Evolutionary conservation across 2,113 vertebrate genomes (phyloP), one percentile per base, ranked within the genome.

Genomic region (Trinectes maculatus): DNA sequence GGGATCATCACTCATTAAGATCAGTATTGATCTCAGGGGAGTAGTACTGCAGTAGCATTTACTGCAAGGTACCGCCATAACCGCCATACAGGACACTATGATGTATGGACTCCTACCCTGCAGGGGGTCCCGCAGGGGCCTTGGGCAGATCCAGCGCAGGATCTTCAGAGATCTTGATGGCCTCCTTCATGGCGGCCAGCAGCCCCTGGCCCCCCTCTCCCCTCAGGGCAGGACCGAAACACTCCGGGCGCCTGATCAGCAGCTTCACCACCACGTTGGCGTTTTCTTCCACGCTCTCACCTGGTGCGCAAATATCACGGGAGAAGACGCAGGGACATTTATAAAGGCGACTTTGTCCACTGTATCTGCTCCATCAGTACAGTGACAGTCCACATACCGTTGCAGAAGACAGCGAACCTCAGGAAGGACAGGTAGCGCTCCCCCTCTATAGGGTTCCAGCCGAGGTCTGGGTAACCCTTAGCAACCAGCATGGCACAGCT

Each of bases 371-470:
- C 1, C 2, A 2, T 44, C 52, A 15, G 28, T 8, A 9, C n/a
- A n/a, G n/a, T 16, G 11, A 19, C 26, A 25, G 44, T 25, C 0
- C 4, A 58, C 74, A 1, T 90, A 99, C 97, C 94, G 48, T 99
- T 99, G 66, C 96, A 96, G 89, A 98, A 99, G 82, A 99, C 97
- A 2, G 92, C 96, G 80, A 99, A 99, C 66, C 97, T 93, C 83
- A 99, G 85, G 91, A 99, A 99, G 19, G 96, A 96, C 52, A 99
- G 92, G 74, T 97, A 99, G 25, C 97, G 97, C 83, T 99, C 97
- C 60, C 96, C 97, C 86, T 99, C 97, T 43, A 98, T 98, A 21
- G 97, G 97, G 88, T 99, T 99, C 97, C 97, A 99, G 71, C 96
- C 95, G 8, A 98, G 91, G 36, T 99, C 97, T 55, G 97, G 97